Evolutionary conservation across 2,888 invertebrate genomes (phyloP), one percentile per base, ranked within the genome.

Genomic region (Carabus problematicus): DNA sequence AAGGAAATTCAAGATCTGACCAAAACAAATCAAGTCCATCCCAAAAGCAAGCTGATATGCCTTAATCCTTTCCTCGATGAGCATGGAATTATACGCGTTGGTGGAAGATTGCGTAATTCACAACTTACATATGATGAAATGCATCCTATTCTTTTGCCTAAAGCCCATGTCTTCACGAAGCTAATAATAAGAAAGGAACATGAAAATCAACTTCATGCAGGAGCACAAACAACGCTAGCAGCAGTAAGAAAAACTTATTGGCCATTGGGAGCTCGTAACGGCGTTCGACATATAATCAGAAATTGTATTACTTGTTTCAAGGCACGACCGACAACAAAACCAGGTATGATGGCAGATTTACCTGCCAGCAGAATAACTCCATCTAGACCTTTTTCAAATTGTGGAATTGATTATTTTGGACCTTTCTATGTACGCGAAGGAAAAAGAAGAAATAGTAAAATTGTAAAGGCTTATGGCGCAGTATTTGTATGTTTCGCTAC

Each of bases 331-430:
- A 29, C 29, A 29, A 3, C 47, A 12, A 39, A 52, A 1, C 8
- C 66, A 1, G 74, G 72, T 16, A 12, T 74, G 3, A 77, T 77
- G 76, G 75, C 74, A 9, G 41, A 75, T 42, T 70, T 77, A 11
- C 77, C 76, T 0, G 29, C 29, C 9, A n/a, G 56, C 8, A 54
- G 76, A 18, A 72, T 74, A 0, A 70, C 59, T 2, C 72, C 73
- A 11, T 43, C 72, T 6, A 55, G 72, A n/a, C 71, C 76, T 41
- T 76, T 77, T 64, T 64, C 49, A 4, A 70, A 70, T 12, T 43
- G 64, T 39, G 76, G 75, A 0, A 52, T 75, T 0, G 75, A 76
- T 47, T 76, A 70, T 64, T 74, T 71, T 19, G 76, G 76, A 2
- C 75, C 75, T 1, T 64, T 74, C 43, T 63, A 61, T 19, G 42